A percentile compares a stretch with the other conserved stretches of the same genome.
Conservation (phyloP, 2,888 invertebrate species). For the Xanthostigma xanthostigma region DNA sequence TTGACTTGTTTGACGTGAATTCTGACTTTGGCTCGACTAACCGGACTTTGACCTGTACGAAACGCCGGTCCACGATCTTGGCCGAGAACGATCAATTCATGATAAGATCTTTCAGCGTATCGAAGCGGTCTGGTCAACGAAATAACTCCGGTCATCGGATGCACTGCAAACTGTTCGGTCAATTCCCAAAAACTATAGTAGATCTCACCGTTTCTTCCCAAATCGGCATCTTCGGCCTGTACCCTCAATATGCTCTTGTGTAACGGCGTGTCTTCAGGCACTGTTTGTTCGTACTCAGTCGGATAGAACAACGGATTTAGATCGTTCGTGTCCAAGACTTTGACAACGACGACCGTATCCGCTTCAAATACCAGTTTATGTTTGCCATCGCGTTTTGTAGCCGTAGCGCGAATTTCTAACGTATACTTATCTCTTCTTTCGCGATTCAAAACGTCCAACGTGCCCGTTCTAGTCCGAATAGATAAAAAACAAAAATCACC, state of each 20-base stretch:
- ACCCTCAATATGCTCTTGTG: constrained; percentile 64
- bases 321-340: constrained; percentile 75
- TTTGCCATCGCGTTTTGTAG: constrained; percentile 39
- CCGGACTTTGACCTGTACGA: constrained; percentile 33
- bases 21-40: constrained; percentile 59
- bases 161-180: constrained; percentile 78
- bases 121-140: constrained; percentile 65
- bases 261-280: constrained; percentile 76
- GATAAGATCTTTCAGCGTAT: constrained; percentile 50
- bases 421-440: constrained; percentile 77
- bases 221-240: constrained; percentile 84
- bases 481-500: constrained; percentile 92
- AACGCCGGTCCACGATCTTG: constrained; percentile 65
- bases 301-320: constrained; percentile 88
- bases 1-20: constrained; percentile 73
- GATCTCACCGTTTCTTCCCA: constrained; percentile 91
- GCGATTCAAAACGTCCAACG: constrained; percentile 79
- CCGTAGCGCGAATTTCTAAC: constrained; percentile 59
- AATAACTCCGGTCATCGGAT: constrained; percentile 82
- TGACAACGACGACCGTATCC: constrained; percentile 53
- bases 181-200: constrained; percentile 82
- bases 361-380: constrained; percentile 48
- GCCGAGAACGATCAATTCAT: constrained; percentile 67
- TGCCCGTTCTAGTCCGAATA: constrained; percentile 75
- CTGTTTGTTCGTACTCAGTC: constrained; percentile 70